A percentile compares a stretch with the other conserved stretches of the same genome.
phyloP scores from a whole-genome alignment of 2,113 vertebrate genomes.

The Gymnocephalus cernua region DNA sequence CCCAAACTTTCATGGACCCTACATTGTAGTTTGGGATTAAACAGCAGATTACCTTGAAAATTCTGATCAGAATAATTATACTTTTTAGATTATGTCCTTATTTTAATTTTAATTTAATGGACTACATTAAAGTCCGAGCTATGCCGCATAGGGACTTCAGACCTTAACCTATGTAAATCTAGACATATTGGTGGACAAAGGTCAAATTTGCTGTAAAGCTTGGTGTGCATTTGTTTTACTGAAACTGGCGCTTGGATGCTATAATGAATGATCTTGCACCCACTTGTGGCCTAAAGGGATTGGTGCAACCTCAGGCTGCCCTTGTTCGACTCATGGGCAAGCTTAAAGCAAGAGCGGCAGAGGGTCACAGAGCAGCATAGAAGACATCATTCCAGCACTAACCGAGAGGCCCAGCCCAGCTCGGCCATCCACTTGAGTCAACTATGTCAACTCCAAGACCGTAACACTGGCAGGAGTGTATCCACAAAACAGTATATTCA shows the following conservation, averaged over 20 bases:
- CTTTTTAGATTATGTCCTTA: not conserved
- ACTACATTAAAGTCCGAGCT: not conserved
- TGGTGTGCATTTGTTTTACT: not conserved
- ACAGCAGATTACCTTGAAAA: not conserved
- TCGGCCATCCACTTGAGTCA: constrained; percentile 18
- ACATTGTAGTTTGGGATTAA: not conserved
- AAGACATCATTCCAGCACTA: not conserved
- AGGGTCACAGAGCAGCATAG: not conserved
- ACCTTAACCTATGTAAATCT: not conserved
- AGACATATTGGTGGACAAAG: not conserved
- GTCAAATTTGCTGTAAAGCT: not conserved
- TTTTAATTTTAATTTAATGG: not conserved
- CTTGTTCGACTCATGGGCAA: constrained; percentile 51
- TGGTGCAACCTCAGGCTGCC: constrained; percentile 43
- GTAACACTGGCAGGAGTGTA: not conserved
- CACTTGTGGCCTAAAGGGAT: constrained; percentile 62
- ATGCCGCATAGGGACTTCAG: not conserved
- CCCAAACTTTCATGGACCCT: not conserved
- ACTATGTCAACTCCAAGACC: constrained; percentile 19
- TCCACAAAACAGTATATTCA: constrained; percentile 37
- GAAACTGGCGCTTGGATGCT: not conserved
- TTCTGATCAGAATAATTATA: not conserved
- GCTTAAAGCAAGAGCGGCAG: not conserved
- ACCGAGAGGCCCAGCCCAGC: not conserved
- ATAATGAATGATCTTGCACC: constrained; percentile 15